A percentile compares a stretch with the other conserved stretches of the same genome.
phyloP scores from a whole-genome alignment of 2,888 invertebrate genomes.

The Hyposoter didymator region DNA sequence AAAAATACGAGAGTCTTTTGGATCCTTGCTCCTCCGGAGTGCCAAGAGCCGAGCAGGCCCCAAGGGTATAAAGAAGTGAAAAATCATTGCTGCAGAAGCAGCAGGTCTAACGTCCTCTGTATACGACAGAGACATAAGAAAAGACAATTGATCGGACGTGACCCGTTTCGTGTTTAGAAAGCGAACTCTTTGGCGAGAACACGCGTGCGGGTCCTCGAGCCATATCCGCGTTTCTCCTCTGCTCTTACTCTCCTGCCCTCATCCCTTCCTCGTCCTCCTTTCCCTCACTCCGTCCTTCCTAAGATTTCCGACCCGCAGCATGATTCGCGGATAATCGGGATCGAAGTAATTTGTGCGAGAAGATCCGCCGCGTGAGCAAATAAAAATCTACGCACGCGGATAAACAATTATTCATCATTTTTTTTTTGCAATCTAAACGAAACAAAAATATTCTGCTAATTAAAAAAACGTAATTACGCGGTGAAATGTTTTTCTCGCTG shows the following conservation, averaged over 20 bases:
- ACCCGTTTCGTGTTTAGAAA: constrained; percentile 77
- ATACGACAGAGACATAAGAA: constrained; percentile 14
- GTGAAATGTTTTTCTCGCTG: neutral
- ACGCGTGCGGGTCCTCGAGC: constrained; percentile 68
- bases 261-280: constrained; percentile 5
- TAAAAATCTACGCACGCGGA: neutral
- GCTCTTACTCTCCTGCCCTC: constrained; percentile 5
- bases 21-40: too few species aligned
- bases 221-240: constrained; percentile 61
- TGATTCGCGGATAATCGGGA: constrained; percentile 19
- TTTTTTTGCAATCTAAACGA: too few species aligned
- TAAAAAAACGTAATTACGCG: neutral
- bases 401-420: neutral
- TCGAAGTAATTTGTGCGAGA: constrained; percentile 74
- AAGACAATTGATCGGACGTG: constrained; percentile 67
- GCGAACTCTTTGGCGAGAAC: constrained; percentile 72
- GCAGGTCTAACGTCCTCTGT: constrained; percentile 25
- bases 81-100: constrained; percentile 9
- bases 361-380: constrained; percentile 30
- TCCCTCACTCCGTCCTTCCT: neutral
- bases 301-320: constrained; percentile 20
- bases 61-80: neutral
- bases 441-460: neutral
- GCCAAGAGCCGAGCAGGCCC: neutral
- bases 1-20: neutral